phyloP scores from a whole-genome alignment of 2,888 invertebrate species.

The Ichneumoninae sp. region DNA sequence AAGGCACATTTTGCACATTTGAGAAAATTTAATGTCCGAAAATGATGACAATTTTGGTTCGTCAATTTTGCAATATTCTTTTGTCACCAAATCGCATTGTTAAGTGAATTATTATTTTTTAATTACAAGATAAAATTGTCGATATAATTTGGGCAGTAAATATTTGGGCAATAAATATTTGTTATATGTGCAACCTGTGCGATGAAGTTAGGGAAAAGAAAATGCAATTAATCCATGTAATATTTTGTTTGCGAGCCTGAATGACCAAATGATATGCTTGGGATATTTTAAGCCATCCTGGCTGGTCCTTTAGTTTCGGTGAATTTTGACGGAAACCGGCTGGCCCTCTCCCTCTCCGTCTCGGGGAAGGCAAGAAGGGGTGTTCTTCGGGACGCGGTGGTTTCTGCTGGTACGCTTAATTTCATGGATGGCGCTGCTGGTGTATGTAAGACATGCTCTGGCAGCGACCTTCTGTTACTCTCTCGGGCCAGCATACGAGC shows the following conservation, averaged over 20 bases:
- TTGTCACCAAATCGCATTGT: too few species aligned
- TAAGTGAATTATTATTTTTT: too few species aligned
- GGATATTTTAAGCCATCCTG: conserved; percentile 74
- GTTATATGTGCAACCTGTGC: too few species aligned
- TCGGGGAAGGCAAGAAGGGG: conserved; percentile 39
- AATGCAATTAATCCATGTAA: conserved; percentile 71
- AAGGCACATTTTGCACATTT: too few species aligned
- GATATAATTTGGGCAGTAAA: too few species aligned
- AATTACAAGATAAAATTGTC: too few species aligned
- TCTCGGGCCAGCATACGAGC: conserved; percentile 73
- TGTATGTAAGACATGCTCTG: conserved; percentile 65
- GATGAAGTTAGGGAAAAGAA: not conserved
- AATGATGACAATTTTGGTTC: too few species aligned
- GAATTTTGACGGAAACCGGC: conserved; percentile 66
- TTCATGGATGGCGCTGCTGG: conserved; percentile 77
- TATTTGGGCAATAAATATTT: too few species aligned
- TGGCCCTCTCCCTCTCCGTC: not conserved
- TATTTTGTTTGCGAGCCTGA: conserved; percentile 46
- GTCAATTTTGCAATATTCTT: too few species aligned
- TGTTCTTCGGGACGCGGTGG: conserved; percentile 56
- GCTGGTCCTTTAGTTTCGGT: conserved; percentile 45
- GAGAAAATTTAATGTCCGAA: too few species aligned
- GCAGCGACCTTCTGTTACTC: conserved; percentile 59
- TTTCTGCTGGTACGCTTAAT: conserved; percentile 77
- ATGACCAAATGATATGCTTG: conserved; percentile 72